A percentile compares a stretch with the other conserved stretches of the same genome.
phyloP scores from a whole-genome alignment of 2,113 vertebrate genomes.

The Formicarius rufipectus region DNA sequence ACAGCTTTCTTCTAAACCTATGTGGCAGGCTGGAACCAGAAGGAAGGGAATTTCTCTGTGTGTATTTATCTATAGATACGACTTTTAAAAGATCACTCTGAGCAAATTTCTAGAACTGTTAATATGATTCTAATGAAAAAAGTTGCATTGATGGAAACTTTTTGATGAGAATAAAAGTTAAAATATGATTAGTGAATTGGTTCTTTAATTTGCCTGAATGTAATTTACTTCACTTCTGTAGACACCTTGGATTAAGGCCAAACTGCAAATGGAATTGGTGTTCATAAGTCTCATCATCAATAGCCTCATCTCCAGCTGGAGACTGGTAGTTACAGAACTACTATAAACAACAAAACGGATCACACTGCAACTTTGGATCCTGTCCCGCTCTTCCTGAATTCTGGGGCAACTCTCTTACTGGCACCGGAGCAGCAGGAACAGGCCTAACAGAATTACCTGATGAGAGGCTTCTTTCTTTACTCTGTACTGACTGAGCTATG shows the following conservation, averaged over 20 bases:
- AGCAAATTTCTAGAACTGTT: neutral
- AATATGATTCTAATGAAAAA: no score
- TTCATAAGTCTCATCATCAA: constrained; percentile 19
- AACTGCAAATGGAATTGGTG: constrained; percentile 31
- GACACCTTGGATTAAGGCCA: constrained; percentile 2
- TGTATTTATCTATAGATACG: neutral
- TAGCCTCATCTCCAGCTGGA: neutral
- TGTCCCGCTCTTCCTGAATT: neutral
- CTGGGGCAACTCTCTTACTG: neutral
- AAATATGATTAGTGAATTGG: neutral
- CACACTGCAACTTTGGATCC: neutral
- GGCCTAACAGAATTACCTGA: constrained; percentile 28
- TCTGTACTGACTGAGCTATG: neutral
- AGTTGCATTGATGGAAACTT: neutral
- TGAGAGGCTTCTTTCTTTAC: constrained; percentile 26
- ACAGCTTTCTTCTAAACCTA: neutral
- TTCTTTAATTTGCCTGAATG: constrained; percentile 23
- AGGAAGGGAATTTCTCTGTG: neutral
- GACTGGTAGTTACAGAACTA: neutral
- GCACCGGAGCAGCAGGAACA: constrained; percentile 7
- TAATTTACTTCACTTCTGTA: neutral
- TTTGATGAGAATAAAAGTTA: neutral
- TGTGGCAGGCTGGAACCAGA: neutral
- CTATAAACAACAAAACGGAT: neutral
- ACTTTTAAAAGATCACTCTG: neutral